Conservation (phyloP, 2,113 vertebrate species). For the Nansenia antarctica region DNA sequence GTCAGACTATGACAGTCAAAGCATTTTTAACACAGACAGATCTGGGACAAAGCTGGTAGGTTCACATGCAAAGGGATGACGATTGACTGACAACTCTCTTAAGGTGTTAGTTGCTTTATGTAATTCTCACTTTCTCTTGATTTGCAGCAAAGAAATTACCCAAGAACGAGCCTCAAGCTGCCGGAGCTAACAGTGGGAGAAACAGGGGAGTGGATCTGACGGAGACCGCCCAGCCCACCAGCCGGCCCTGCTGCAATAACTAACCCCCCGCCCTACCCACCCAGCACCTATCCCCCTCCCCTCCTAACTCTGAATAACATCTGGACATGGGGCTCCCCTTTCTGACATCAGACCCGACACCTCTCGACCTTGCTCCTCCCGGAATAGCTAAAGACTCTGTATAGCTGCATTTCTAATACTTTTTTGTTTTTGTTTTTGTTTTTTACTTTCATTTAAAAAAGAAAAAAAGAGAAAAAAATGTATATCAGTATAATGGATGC, state of each 20-base stretch:
- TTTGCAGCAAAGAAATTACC: slow-evolving; percentile 91
- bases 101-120: too few relatives aligned
- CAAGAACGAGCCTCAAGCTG: slow-evolving; percentile 91
- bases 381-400: slow-evolving; percentile 89
- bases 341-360: slow-evolving; percentile 71
- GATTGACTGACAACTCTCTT: too few relatives aligned
- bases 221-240: slow-evolving; percentile 89
- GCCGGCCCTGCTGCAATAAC: slow-evolving; percentile 95
- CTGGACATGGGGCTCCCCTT: slow-evolving; percentile 83
- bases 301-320: slow-evolving; percentile 81
- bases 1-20: too few relatives aligned
- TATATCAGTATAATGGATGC: slow-evolving; percentile 81
- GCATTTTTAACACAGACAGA: too few relatives aligned
- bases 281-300: slow-evolving; percentile 46
- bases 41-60: too few relatives aligned
- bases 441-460: too few relatives aligned
- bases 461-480: slow-evolving; percentile 70
- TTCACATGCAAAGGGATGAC: too few relatives aligned
- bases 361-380: slow-evolving; percentile 80
- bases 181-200: slow-evolving; percentile 81
- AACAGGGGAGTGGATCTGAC: slow-evolving; percentile 95
- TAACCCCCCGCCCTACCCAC: slow-evolving; percentile 68
- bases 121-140: neutral
- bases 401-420: slow-evolving; percentile 94
- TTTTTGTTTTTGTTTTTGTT: slow-evolving; percentile 76